Conservation (phyloP, 2,888 invertebrate genomes). For the Drosophila multiciliata region DNA sequence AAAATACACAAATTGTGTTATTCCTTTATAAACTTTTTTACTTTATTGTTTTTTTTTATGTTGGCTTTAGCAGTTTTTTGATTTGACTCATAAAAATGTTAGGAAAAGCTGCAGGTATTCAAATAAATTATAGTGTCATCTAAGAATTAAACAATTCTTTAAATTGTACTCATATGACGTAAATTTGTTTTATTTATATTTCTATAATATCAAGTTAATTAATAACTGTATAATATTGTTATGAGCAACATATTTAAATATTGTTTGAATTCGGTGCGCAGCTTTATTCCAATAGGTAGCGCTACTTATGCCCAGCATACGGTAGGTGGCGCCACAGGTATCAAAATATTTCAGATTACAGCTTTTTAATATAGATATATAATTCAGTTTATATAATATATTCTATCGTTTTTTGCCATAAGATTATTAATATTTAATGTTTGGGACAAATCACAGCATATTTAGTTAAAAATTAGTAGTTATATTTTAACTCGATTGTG, state of each 20-base stretch:
- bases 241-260: neutral
- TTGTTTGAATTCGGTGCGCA: neutral
- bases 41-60: neutral
- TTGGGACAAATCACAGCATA: neutral
- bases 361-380: neutral
- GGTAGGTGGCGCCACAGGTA: constrained; percentile 40
- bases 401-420: neutral
- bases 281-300: neutral
- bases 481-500: neutral
- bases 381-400: neutral
- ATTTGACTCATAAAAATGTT: neutral
- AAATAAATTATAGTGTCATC: neutral
- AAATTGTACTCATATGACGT: neutral
- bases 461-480: neutral
- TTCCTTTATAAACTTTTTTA: neutral
- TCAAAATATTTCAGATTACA: neutral
- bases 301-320: neutral
- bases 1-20: constrained; percentile 5
- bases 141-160: neutral
- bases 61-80: neutral
- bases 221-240: neutral
- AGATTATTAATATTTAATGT: neutral
- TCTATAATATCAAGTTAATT: neutral
- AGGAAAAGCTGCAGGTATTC: neutral
- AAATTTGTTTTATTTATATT: neutral